phyloP scores from a whole-genome alignment of 2,888 invertebrate genomes.

The Catocala sponsa region DNA sequence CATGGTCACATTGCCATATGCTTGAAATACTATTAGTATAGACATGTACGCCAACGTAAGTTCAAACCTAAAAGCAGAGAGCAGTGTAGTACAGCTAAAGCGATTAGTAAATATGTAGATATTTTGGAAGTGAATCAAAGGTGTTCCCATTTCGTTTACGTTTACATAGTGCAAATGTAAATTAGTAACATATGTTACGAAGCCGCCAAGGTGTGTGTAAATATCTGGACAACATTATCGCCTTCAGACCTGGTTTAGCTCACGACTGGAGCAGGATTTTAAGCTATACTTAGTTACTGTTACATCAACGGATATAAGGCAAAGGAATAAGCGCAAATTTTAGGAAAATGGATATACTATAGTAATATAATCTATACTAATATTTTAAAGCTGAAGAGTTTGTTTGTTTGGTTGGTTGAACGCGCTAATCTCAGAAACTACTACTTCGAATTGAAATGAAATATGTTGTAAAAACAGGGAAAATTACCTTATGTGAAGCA shows the following conservation, averaged over 20 bases:
- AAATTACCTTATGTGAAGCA: too few species aligned
- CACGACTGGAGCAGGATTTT: not conserved
- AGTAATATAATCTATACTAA: too few species aligned
- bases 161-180: constrained; percentile 7
- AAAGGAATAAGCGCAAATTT: too few species aligned
- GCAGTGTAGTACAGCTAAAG: not conserved
- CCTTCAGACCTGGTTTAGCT: not conserved
- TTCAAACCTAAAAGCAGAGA: constrained; percentile 59
- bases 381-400: too few species aligned
- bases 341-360: too few species aligned
- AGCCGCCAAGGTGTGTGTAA: constrained; percentile 15
- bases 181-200: constrained; percentile 3
- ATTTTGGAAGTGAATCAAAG: constrained; percentile 3
- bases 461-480: too few species aligned
- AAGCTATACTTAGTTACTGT: not conserved
- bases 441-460: too few species aligned
- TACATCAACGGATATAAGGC: not conserved
- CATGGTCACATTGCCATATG: constrained; percentile 73
- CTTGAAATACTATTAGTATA: constrained; percentile 68
- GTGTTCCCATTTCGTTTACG: not conserved
- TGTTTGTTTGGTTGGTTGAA: too few species aligned
- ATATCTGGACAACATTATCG: constrained; percentile 1
- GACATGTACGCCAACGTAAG: constrained; percentile 65
- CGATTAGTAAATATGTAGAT: not conserved
- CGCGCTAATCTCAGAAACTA: too few species aligned